Evolutionary conservation across 2,113 vertebrate genomes (phyloP).

Genomic region (Percopsis transmontana): DNA sequence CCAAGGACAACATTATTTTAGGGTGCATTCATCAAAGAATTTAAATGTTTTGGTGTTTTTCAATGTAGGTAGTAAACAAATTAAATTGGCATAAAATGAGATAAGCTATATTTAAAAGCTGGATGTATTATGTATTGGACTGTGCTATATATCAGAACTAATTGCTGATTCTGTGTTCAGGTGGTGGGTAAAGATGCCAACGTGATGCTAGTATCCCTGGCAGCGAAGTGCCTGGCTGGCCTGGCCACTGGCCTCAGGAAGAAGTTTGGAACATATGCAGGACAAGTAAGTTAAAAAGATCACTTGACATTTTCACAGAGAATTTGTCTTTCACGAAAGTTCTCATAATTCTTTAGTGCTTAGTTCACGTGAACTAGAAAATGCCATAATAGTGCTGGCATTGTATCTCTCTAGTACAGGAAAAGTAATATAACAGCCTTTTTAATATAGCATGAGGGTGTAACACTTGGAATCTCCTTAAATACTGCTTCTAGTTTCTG

Average conservation of each 20-base stretch:
- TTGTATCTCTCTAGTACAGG: too few relatives aligned
- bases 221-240: constrained; percentile 93
- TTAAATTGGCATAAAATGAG: not conserved
- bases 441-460: too few relatives aligned
- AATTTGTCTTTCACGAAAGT: not conserved
- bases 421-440: too few relatives aligned
- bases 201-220: constrained; percentile 94
- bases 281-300: constrained; percentile 82
- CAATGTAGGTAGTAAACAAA: too few relatives aligned
- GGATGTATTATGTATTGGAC: not conserved
- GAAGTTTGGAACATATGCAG: constrained; percentile 96
- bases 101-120: not conserved
- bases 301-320: not conserved
- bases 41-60: too few relatives aligned
- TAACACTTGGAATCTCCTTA: too few relatives aligned
- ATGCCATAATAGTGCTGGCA: too few relatives aligned
- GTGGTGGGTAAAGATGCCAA: constrained; percentile 97
- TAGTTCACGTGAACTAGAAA: too few relatives aligned
- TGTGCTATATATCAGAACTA: not conserved
- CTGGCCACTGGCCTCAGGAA: constrained; percentile 92
- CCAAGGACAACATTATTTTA: too few relatives aligned
- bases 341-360: too few relatives aligned
- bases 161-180: constrained; percentile 62
- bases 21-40: too few relatives aligned
- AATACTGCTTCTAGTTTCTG: too few relatives aligned